Evolutionary conservation across 2,113 vertebrate species (phyloP), one percentile per base, ranked within the genome.

Genomic region (Hystrix cristata): DNA sequence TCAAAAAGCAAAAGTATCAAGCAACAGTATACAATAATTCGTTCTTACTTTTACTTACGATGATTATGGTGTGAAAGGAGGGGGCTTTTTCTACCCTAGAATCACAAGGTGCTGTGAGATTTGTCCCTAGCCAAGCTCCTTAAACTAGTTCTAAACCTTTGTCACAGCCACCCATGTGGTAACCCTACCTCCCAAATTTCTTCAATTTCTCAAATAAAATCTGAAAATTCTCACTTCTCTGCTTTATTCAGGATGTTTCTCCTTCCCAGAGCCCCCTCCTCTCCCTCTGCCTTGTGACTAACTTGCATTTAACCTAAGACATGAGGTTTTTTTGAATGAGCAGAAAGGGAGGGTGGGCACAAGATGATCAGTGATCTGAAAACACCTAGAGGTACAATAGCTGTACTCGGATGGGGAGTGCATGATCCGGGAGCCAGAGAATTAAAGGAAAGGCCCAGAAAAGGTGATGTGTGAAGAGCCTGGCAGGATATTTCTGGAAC

Each of bases 1-100:
- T 96, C 65, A 48, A 89, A 94, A 94, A 65, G 19, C 62, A 76
- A 87, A 88, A 62, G 14, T 48, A 92, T 46, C 3, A 71, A 79
- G 43, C 8, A 31, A 74, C 1, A 57, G 23, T 18, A 0, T 23
- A 80, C 64, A 27, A 34, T 15, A 67, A 83, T 80, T 80, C 11
- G 85, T 64, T 51, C 19, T 69, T 67, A 65, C 21, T 87, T 87
- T 65, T 29, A 55, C 29, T 51, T 89, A 1, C 74, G 43, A 86
- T 67, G 7, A 88, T 74, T 94, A 34, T 48, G 9, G 25, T 71
- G 31, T 27, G 81, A 94, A 83, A 27, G 46, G 72, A 43, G 78
- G 60, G 18, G 12, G 7, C 14, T 91, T 94, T n/a, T 46, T 74
- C n/a, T 23, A 74, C 12, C 25, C 11, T 88, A 38, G 34, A 94